phyloP scores from a whole-genome alignment of 2,113 vertebrate species.

The Lucifuga dentata region DNA sequence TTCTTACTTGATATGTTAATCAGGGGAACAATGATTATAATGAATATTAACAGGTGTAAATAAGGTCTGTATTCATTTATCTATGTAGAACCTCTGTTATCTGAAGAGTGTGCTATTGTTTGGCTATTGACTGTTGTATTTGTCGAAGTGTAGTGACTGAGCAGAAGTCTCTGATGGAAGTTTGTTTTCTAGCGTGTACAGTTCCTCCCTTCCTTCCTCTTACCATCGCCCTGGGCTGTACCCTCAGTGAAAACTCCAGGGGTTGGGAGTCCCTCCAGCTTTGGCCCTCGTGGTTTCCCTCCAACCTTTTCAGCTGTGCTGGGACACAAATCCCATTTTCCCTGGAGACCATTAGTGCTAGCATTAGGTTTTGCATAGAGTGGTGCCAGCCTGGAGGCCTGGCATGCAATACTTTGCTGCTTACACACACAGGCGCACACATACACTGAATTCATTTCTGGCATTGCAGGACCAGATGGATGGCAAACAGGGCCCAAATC shows the following conservation, averaged over 20 bases:
- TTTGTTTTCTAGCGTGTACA: constrained; percentile 41
- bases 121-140: no score
- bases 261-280: constrained; percentile 1
- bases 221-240: constrained; percentile 16
- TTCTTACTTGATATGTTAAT: neutral
- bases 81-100: no score
- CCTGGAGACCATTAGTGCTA: constrained; percentile 49
- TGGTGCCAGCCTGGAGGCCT: constrained; percentile 62
- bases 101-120: no score
- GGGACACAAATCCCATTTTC: constrained; percentile 47
- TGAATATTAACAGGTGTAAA: no score
- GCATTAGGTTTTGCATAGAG: constrained; percentile 44
- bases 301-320: constrained; percentile 53
- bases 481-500: constrained; percentile 67
- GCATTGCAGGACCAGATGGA: constrained; percentile 70
- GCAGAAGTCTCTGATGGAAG: constrained; percentile 28
- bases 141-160: constrained; percentile 21
- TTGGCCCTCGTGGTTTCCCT: neutral
- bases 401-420: constrained; percentile 47
- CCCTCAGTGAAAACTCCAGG: constrained; percentile 42
- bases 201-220: constrained; percentile 68
- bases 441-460: constrained; percentile 50
- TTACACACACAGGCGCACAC: constrained; percentile 49
- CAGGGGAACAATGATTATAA: neutral
- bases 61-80: no score